Evolutionary conservation across 2,797 vertebrate species (phyloP).

Genomic region (Hypotaenidia okinawae): DNA sequence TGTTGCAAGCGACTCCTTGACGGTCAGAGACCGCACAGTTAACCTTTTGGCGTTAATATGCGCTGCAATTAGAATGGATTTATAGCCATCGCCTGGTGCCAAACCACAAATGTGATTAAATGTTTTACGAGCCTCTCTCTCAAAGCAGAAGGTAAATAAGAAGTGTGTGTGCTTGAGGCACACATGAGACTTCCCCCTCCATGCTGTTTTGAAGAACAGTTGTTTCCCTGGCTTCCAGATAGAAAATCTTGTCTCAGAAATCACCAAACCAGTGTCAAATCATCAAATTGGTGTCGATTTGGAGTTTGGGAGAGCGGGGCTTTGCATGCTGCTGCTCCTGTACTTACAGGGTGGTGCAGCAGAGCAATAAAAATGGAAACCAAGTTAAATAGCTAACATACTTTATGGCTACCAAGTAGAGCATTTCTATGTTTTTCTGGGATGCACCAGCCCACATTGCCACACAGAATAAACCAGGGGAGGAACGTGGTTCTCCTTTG

Average conservation of each 20-base stretch:
- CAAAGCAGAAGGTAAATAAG: constrained; percentile 42
- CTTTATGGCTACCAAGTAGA: neutral
- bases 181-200: neutral
- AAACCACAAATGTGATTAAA: constrained; percentile 63
- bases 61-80: constrained; percentile 44
- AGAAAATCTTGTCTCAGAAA: neutral
- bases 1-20: constrained; percentile 19
- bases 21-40: constrained; percentile 5
- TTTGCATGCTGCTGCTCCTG: neutral
- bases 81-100: constrained; percentile 44
- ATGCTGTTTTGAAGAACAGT: neutral
- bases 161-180: neutral
- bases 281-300: neutral
- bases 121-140: constrained; percentile 60
- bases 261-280: neutral
- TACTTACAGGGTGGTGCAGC: neutral
- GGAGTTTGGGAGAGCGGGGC: neutral
- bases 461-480: neutral
- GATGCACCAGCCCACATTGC: neutral
- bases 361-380: neutral
- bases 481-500: neutral
- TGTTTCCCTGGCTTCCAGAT: neutral
- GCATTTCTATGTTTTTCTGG: constrained; percentile 12
- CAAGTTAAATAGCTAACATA: constrained; percentile 13
- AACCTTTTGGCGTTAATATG: constrained; percentile 6